A percentile compares a stretch with the other conserved stretches of the same genome.
Conservation (phyloP, 2,888 invertebrate species). For the Rhynchonema sp. region DNA sequence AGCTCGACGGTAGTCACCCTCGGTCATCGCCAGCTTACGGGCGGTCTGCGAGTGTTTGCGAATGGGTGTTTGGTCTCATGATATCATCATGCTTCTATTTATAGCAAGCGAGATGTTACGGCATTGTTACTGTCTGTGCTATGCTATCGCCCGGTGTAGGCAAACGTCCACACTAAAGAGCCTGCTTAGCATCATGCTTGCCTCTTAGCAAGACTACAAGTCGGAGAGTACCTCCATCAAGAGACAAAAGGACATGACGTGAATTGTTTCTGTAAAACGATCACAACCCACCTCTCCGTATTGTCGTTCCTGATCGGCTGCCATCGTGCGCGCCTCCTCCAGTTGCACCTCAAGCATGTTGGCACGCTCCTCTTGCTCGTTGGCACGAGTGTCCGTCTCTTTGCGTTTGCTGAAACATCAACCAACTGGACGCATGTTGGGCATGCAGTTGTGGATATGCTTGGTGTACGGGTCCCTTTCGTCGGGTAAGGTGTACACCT, state of each 20-base stretch:
- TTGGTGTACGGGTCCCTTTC: too few species aligned
- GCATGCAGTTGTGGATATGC: too few species aligned
- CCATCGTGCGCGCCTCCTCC: slow-evolving; percentile 94
- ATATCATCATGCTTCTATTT: not conserved
- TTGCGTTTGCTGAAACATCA: slow-evolving; percentile 81
- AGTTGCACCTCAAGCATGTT: slow-evolving; percentile 90
- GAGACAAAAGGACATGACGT: not conserved
- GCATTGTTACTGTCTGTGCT: too few species aligned
- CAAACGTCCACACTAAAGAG: too few species aligned
- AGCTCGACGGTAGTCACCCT: slow-evolving; percentile 96
- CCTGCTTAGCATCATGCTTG: too few species aligned
- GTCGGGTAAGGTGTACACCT: too few species aligned
- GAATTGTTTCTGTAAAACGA: too few species aligned
- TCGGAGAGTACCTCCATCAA: too few species aligned
- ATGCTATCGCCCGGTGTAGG: too few species aligned
- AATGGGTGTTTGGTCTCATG: not conserved
- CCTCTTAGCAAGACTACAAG: too few species aligned
- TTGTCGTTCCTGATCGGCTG: slow-evolving; percentile 99
- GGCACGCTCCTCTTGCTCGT: slow-evolving; percentile 86
- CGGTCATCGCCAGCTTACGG: slow-evolving; percentile 99
- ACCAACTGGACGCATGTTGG: too few species aligned
- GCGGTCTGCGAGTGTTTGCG: slow-evolving; percentile 91
- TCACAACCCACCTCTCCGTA: slow-evolving; percentile 74
- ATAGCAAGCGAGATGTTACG: too few species aligned
- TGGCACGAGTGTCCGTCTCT: slow-evolving; percentile 85